Conservation (phyloP, 2,113 vertebrate genomes). For the Melanotaenia duboulayi region DNA sequence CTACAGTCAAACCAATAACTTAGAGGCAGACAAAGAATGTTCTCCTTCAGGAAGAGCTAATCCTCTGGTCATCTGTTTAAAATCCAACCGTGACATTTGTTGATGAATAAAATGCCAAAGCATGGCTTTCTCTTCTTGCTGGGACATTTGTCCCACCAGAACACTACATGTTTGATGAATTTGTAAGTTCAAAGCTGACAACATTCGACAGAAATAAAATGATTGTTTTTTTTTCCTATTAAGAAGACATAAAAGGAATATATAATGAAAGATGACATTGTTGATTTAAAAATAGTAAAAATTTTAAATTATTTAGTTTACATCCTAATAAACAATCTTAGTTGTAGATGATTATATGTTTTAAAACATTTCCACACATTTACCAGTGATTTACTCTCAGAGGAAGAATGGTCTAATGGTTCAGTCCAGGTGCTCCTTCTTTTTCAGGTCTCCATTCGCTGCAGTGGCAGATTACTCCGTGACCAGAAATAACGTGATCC, state of each 20-base stretch:
- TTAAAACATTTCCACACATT: slow-evolving; percentile 36
- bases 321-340: background rate
- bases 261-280: no score
- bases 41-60: no score
- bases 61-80: no score
- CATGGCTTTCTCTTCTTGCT: no score
- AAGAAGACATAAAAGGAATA: slow-evolving; percentile 16
- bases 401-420: slow-evolving; percentile 81
- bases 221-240: slow-evolving; percentile 11
- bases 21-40: no score
- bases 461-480: slow-evolving; percentile 95
- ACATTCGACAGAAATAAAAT: slow-evolving; percentile 51
- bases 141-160: no score
- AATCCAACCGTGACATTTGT: no score
- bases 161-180: slow-evolving; percentile 50
- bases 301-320: background rate
- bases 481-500: slow-evolving; percentile 97
- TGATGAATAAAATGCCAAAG: no score
- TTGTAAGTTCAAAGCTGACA: slow-evolving; percentile 55
- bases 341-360: background rate
- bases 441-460: slow-evolving; percentile 93
- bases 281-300: no score
- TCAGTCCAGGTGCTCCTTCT: slow-evolving; percentile 86
- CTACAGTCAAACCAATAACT: no score
- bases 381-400: slow-evolving; percentile 52